Base-by-base conservation (phyloP, 2,113 vertebrate genomes). In the Seriola rivoliana region DNA sequence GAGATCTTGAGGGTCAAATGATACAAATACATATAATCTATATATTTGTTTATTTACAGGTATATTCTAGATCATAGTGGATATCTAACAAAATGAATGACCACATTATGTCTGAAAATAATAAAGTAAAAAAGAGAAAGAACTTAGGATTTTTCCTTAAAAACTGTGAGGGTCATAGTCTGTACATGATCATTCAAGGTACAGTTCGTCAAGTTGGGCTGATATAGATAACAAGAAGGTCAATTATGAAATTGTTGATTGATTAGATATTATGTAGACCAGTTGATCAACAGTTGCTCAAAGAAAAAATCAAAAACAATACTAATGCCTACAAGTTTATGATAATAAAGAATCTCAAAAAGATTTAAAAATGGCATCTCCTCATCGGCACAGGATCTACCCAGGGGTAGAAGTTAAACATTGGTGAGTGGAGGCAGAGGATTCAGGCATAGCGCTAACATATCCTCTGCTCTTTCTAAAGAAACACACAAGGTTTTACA, bases 11-110 rank as follows among this genome's bases (percentile, higher is more conserved):
- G 92, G 89, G 92, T 94, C 91, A 93, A 95, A 94, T 95, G 91
- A 94, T 94, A 95, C 94, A 95, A 95, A 95, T 95, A 95, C 94
- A 93, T 96, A 95, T 94, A 93, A 92, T 95, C 89, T 95, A 93
- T 95, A 95, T 95, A 94, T 95, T 94, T 95, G 92, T 93, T 95
- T 95, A 96, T 96, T 93, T 95, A 96, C 95, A 95, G 86, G 84
- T 94, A 91, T 95, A 95, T 93, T 94, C 90, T 93, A 92, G 91
- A 87, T 93, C 90, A 85, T 90, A 89, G 86, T 89, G 89, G 89
- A 92, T 92, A 93, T 93, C 83, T 91, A 93, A 95, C 92, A 93
- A 93, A 92, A 93, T 89, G 70, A 89, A 91, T 91, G 83, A 92
- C 81, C 91, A 90, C 89, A 81, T 77, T 75, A 87, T 90, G 82